These are phyloP conservation scores for Cryptocephalus primarius DNA, from an alignment of 2,888 invertebrate species.

Conservation along the genomic window DNA sequence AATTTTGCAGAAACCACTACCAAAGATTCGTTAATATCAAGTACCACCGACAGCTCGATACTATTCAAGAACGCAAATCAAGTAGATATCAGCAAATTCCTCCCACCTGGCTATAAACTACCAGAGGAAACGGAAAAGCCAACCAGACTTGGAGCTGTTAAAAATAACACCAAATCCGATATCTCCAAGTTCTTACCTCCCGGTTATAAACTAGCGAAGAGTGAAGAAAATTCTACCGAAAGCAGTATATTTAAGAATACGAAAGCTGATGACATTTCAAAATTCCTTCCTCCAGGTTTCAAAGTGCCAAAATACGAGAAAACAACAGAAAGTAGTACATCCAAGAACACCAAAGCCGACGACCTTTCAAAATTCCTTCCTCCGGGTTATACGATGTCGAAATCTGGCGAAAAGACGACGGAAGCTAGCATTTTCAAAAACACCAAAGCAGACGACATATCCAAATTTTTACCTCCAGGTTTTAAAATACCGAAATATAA, in stretches of 20 bases:
- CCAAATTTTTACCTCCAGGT: slow-evolving; percentile 34
- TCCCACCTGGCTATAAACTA: slow-evolving; percentile 1
- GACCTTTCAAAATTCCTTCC: slow-evolving; percentile 35
- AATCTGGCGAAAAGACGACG: slow-evolving; percentile 10
- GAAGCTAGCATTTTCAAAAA: slow-evolving; percentile 23
- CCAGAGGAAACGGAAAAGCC: background rate
- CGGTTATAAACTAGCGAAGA: slow-evolving; percentile 2
- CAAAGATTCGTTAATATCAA: slow-evolving; percentile 8
- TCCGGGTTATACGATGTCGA: slow-evolving; percentile 38
- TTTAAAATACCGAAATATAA: slow-evolving; percentile 10
- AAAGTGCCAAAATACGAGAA: slow-evolving; percentile 7
- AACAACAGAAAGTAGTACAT: slow-evolving; percentile 23
- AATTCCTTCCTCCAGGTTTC: slow-evolving; percentile 9
- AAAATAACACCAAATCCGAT: background rate
- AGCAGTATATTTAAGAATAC: slow-evolving; percentile 18
- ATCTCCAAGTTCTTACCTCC: slow-evolving; percentile 3
- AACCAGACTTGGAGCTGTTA: background rate
- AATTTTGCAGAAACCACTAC: background rate
- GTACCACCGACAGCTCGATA: slow-evolving; percentile 8
- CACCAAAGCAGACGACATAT: slow-evolving; percentile 32
- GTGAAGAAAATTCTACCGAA: slow-evolving; percentile 5
- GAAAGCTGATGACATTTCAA: slow-evolving; percentile 7
- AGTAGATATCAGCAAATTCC: slow-evolving; percentile 1
- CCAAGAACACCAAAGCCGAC: slow-evolving; percentile 31
- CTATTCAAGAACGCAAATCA: background rate